A percentile compares a stretch with the other conserved stretches of the same genome.
phyloP scores from a whole-genome alignment of 2,113 vertebrate genomes.

The Catagonus wagneri region DNA sequence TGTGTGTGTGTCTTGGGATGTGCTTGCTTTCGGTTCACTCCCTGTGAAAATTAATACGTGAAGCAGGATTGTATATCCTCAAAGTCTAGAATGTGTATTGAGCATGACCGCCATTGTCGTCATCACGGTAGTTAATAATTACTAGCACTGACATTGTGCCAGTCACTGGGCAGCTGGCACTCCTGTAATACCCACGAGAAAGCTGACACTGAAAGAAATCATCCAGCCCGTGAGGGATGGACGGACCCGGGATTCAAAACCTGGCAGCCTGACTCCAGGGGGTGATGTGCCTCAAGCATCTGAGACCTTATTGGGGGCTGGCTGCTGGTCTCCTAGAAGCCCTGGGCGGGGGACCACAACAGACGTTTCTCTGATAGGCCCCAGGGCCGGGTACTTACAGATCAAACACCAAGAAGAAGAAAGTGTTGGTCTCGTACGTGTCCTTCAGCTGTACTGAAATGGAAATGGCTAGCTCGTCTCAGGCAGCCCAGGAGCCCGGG shows the following conservation, averaged over 20 bases:
- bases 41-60: background rate
- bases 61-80: background rate
- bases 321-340: background rate
- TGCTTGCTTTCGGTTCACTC: background rate
- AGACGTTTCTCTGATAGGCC: background rate
- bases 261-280: background rate
- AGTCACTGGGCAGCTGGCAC: background rate
- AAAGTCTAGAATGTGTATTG: background rate
- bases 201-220: background rate
- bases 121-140: background rate
- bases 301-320: background rate
- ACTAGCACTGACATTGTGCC: background rate
- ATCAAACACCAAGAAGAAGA: conserved; percentile 99
- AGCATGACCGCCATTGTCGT: background rate
- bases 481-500: background rate
- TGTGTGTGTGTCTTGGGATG: no score
- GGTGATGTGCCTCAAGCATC: background rate
- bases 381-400: conserved; percentile 91
- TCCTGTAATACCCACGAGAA: background rate
- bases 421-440: conserved; percentile 95
- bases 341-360: background rate
- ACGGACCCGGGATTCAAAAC: background rate
- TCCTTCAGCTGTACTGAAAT: conserved; percentile 97
- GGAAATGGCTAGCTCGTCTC: conserved; percentile 70
- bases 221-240: background rate